Conservation (phyloP, 2,797 vertebrate species). For the Columba guinea region DNA sequence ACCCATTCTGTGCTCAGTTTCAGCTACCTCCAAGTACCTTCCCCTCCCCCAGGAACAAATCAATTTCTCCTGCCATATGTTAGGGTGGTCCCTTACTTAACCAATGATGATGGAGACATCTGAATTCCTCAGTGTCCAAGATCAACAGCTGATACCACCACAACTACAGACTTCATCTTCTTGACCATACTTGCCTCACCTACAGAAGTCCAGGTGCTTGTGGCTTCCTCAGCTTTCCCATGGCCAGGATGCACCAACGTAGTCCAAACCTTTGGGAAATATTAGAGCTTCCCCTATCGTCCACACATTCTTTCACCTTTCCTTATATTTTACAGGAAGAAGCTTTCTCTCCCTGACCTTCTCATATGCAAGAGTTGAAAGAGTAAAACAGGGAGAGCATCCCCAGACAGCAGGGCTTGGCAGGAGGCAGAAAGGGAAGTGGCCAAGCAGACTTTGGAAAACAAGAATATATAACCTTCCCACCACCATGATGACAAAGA, state of each 20-base stretch:
- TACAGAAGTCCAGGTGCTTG: background rate
- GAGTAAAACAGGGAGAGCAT: background rate
- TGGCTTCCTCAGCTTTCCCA: background rate
- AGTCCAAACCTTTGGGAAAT: background rate
- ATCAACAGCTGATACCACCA: background rate
- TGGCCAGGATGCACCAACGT: rapidly evolving
- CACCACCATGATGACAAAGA: background rate
- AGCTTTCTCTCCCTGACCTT: background rate
- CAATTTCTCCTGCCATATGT: background rate
- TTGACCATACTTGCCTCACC: background rate
- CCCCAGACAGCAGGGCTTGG: background rate
- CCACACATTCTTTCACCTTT: background rate
- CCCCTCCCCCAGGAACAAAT: background rate
- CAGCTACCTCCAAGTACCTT: background rate
- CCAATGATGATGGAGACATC: background rate
- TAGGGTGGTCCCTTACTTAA: background rate
- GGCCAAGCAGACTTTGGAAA: background rate
- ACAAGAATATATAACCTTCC: background rate
- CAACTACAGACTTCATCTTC: background rate
- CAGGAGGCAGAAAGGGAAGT: background rate
- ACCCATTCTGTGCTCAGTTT: background rate
- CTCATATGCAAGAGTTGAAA: background rate
- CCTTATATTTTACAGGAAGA: background rate
- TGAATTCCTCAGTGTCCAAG: background rate
- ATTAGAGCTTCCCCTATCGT: background rate